Conservation (phyloP, 2,797 vertebrate species). For the Champsocephalus gunnari region DNA sequence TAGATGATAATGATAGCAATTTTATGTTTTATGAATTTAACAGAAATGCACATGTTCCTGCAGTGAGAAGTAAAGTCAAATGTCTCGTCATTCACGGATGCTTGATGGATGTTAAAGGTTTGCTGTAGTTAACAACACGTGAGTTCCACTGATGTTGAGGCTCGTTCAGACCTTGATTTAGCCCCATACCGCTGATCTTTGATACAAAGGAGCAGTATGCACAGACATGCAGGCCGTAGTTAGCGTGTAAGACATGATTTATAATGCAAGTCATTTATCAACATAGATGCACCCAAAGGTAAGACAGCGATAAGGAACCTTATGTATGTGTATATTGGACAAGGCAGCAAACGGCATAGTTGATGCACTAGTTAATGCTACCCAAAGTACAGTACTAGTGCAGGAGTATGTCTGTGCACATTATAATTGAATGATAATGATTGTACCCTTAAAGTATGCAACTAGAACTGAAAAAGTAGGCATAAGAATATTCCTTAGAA, state of each 20-base stretch:
- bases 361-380: constrained; percentile 4
- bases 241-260: constrained; percentile 26
- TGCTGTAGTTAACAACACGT: no score
- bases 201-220: background rate
- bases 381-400: background rate
- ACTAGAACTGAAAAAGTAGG: background rate
- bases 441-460: background rate
- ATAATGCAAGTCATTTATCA: constrained; percentile 32
- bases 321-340: constrained; percentile 9
- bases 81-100: no score
- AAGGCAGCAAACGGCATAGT: constrained; percentile 1
- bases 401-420: background rate
- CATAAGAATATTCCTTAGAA: background rate
- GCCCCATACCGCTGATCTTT: background rate
- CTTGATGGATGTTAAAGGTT: no score
- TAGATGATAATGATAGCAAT: no score
- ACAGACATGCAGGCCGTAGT: background rate
- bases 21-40: background rate
- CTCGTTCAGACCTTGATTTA: background rate
- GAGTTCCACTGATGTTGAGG: background rate
- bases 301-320: constrained; percentile 21
- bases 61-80: background rate
- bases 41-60: background rate
- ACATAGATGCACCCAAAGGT: constrained; percentile 22
- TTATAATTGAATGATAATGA: background rate